Conservation (phyloP, 2,797 vertebrate genomes). For the Microhierax caerulescens region DNA sequence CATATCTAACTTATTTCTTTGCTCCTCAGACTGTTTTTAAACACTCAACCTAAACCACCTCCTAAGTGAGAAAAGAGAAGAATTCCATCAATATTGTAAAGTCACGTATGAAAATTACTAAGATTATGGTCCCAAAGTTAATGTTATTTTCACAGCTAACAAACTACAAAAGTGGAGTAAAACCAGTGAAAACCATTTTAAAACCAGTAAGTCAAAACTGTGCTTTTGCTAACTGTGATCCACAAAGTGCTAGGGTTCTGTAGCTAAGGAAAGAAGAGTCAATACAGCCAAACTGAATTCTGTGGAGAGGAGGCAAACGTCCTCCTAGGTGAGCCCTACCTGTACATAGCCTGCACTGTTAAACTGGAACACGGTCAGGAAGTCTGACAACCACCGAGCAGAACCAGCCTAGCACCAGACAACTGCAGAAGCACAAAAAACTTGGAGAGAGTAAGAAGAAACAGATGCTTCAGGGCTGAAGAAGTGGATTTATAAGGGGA, state of each 20-base stretch:
- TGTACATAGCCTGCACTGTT: neutral
- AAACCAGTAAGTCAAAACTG: neutral
- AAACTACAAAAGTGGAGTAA: neutral
- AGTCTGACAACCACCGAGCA: neutral
- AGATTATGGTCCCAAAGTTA: neutral
- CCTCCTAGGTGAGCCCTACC: neutral
- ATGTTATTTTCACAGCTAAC: neutral
- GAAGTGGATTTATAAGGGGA: neutral
- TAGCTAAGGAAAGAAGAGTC: neutral
- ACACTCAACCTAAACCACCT: neutral
- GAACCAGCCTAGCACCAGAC: neutral
- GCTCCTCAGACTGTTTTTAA: neutral
- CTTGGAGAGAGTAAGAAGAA: neutral
- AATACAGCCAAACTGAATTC: neutral
- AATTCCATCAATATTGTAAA: neutral
- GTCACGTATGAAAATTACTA: neutral
- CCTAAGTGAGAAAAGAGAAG: neutral
- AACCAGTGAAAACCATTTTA: neutral
- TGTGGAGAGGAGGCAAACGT: neutral
- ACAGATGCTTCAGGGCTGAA: neutral
- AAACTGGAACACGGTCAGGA: neutral
- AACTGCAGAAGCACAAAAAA: neutral
- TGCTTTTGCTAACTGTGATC: neutral
- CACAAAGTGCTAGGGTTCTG: neutral
- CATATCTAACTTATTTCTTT: neutral